These are phyloP conservation scores for Anastatus disparis DNA, from an alignment of 1,140 invertebrate species.

Conservation along the genomic window DNA sequence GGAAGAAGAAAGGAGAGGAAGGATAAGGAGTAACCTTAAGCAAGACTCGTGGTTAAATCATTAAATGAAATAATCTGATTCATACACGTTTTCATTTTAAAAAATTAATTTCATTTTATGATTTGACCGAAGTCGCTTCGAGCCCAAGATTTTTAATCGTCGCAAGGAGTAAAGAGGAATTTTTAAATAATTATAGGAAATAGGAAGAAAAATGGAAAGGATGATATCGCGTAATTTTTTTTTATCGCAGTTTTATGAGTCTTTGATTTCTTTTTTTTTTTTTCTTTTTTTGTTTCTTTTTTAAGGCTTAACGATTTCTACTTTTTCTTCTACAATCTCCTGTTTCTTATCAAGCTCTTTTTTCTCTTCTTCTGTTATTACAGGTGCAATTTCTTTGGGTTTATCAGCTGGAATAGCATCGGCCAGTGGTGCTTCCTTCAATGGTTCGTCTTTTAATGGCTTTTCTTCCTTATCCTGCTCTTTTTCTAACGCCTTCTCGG, in stretches of 20 bases:
- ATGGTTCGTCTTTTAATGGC: constrained; percentile 16
- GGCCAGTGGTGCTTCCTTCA: not conserved
- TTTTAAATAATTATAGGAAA: not conserved
- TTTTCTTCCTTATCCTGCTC: constrained; percentile 31
- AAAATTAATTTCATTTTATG: not conserved
- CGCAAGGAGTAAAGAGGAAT: not conserved
- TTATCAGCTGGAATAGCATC: not conserved
- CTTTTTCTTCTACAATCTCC: constrained; percentile 20
- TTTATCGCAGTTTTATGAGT: constrained; percentile 6
- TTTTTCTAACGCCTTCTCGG: constrained; percentile 50
- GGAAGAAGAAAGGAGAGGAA: constrained; percentile 21
- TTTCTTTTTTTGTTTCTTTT: not conserved
- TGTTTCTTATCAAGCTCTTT: not conserved
- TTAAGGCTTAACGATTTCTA: constrained; percentile 32
- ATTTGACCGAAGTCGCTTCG: constrained; percentile 48
- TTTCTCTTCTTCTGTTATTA: not conserved
- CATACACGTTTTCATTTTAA: not conserved
- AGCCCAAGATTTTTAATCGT: constrained; percentile 45
- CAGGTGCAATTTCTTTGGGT: not conserved
- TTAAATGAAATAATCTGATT: not conserved
- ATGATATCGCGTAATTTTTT: constrained; percentile 10
- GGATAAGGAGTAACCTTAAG: not conserved
- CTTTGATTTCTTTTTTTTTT: too few relatives aligned
- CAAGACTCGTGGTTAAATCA: constrained; percentile 19
- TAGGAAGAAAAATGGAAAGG: too few relatives aligned